Base-by-base conservation (phyloP, 2,113 vertebrate genomes). In the Ondatra zibethicus region DNA sequence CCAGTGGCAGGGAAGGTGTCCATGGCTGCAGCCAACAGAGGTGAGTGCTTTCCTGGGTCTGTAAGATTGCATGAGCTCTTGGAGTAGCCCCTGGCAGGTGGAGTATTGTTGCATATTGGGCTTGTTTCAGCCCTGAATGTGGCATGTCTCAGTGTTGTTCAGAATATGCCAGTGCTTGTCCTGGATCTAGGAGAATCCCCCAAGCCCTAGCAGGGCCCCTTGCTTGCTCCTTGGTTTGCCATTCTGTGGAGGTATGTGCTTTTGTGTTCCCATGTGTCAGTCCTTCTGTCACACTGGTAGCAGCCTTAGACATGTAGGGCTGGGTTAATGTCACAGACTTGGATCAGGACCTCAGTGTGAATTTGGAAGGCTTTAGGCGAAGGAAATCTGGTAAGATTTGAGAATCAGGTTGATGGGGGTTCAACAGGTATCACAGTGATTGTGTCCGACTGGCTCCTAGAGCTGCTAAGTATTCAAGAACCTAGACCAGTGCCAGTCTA, bases 11-110 rank as follows among this genome's bases (percentile, higher is more conserved):
- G 94, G 94, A 94, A 97, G 94, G 92, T 29, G 89, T 97, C 97
- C 98, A 98, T 98, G 98, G 98, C 97, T 96, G 95, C 97, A 87
- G 97, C 97, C 72, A 98, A 97, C 91, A 97, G 97, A 86, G 96
- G 98, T 98, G 72, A 97, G 98, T 97, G 88, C 50, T 70, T 29
- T 77, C 80, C 52, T 86, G 45, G 25, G 47, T 70, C 47, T 55
- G 31, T 61, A 58, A 39, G 14, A 85, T 47, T 52, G n/a, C n/a
- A 52, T 5, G 14, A 65, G 63, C 14, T n/a, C 45, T 93, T 92
- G 42, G 21, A 19, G 58, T 1, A 8, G 36, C 50, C 42, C 14
- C 13, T 75, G 6, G 47, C 10, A 42, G 50, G 36, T 52, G 90
- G 58, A 84, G 12, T 88, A 5, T 85, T 81, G 21, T 63, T 70